phyloP scores from a whole-genome alignment of 2,797 vertebrate species.

The Hydrolagus colliei region DNA sequence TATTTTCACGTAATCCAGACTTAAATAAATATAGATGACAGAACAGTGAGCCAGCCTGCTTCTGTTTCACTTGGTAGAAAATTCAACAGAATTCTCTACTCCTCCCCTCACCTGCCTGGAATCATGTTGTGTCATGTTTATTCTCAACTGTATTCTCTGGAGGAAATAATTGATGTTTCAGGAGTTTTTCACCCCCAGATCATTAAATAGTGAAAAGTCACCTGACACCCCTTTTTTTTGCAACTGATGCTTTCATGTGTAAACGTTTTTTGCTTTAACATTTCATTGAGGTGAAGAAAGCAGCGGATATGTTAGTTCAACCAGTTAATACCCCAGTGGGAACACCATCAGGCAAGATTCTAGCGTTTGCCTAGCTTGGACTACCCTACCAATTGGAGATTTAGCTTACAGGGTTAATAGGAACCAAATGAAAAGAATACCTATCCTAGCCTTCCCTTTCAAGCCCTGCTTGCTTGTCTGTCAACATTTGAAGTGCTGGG shows the following conservation, averaged over 20 bases:
- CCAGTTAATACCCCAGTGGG: too few relatives aligned
- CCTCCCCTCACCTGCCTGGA: background rate
- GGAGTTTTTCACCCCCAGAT: background rate
- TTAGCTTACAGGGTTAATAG: too few relatives aligned
- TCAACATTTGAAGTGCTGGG: too few relatives aligned
- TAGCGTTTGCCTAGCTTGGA: too few relatives aligned
- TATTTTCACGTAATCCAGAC: background rate
- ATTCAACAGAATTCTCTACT: background rate
- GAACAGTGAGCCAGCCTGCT: background rate
- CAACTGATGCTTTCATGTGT: background rate
- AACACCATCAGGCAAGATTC: too few relatives aligned
- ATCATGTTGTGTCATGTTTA: too few relatives aligned
- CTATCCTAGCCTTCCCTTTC: constrained; percentile 40
- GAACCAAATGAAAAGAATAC: too few relatives aligned
- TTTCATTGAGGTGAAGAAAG: too few relatives aligned
- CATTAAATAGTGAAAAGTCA: background rate
- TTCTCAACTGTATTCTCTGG: background rate
- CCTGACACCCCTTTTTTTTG: background rate
- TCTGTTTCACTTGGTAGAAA: background rate
- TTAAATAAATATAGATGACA: background rate
- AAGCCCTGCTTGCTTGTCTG: too few relatives aligned
- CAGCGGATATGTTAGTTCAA: too few relatives aligned
- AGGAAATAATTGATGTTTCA: background rate
- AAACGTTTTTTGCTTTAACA: background rate
- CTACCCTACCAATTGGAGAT: too few relatives aligned